Evolutionary conservation across 2,888 invertebrate genomes (phyloP).

Genomic region (Tinea pellionella): DNA sequence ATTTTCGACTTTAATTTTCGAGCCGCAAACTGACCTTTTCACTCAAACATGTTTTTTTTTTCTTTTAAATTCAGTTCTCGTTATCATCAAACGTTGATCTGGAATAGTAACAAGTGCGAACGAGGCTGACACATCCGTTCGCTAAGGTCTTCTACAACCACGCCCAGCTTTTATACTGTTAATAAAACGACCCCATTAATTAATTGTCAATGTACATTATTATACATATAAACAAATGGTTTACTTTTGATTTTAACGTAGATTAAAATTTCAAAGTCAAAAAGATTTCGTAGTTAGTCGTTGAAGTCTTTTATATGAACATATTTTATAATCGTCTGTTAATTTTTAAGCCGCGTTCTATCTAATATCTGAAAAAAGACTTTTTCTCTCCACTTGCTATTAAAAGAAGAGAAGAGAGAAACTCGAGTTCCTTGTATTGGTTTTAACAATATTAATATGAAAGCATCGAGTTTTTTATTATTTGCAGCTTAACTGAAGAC

Average conservation of each 20-base stretch:
- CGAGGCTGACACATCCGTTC: slow-evolving; percentile 61
- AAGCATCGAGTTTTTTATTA: too few species aligned
- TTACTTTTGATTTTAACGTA: too few species aligned
- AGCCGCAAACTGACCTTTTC: slow-evolving; percentile 57
- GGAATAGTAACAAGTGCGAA: slow-evolving; percentile 31
- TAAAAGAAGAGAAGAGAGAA: too few species aligned
- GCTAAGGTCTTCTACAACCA: slow-evolving; percentile 50
- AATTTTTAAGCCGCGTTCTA: too few species aligned
- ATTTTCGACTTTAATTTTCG: slow-evolving; percentile 54
- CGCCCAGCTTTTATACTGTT: slow-evolving; percentile 39
- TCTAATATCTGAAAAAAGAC: too few species aligned
- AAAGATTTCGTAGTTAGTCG: background rate
- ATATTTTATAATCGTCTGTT: too few species aligned
- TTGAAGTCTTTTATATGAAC: background rate
- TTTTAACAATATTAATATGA: too few species aligned
- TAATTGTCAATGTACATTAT: background rate
- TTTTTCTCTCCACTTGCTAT: too few species aligned
- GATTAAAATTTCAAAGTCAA: too few species aligned
- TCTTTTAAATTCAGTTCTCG: slow-evolving; percentile 40
- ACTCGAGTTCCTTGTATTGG: too few species aligned
- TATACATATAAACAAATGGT: too few species aligned
- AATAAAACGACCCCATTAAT: background rate
- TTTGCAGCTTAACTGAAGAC: too few species aligned
- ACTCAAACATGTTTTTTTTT: slow-evolving; percentile 43
- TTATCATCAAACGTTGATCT: slow-evolving; percentile 57